Percentiles rank a stretch among this genome's conserved stretches.
These are phyloP conservation scores for Rhagoletis zephyria DNA, from an alignment of 1,140 invertebrate genomes.

Conservation along the genomic window DNA sequence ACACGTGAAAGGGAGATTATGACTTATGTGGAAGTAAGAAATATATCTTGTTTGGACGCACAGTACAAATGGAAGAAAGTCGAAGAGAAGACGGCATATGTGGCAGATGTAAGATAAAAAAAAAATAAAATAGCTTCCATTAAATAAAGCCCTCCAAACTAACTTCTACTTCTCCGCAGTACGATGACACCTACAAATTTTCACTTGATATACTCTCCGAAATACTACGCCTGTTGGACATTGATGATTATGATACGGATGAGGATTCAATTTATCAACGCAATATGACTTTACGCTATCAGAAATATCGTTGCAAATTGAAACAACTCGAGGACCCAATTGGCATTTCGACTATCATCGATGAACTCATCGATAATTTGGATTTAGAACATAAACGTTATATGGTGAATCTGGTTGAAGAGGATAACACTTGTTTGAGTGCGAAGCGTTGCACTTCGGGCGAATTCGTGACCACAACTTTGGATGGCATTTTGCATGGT, in stretches of 20 bases:
- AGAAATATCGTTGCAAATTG: conserved; percentile 63
- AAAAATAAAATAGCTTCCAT: too few relatives aligned
- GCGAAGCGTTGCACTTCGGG: neutral
- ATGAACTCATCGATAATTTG: conserved; percentile 66
- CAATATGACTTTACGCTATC: conserved; percentile 65
- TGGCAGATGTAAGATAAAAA: conserved; percentile 56
- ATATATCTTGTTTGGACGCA: conserved; percentile 61
- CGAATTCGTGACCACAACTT: conserved; percentile 58
- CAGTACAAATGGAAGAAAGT: conserved; percentile 65
- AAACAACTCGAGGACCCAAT: conserved; percentile 55
- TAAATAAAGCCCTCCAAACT: neutral
- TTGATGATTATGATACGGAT: conserved; percentile 62
- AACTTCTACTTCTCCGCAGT: conserved; percentile 1
- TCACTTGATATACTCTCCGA: conserved; percentile 63
- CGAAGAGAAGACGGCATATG: conserved; percentile 56
- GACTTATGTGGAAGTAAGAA: conserved; percentile 58
- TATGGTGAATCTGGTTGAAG: conserved; percentile 21
- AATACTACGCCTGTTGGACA: conserved; percentile 64
- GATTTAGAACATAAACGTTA: conserved; percentile 62
- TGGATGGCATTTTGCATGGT: conserved; percentile 60
- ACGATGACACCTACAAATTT: conserved; percentile 60
- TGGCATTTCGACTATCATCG: conserved; percentile 61
- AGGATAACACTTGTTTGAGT: conserved; percentile 10
- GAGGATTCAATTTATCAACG: conserved; percentile 57
- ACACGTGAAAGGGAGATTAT: conserved; percentile 58